Conservation (phyloP, 2,797 vertebrate species). For the Dryobates pubescens region DNA sequence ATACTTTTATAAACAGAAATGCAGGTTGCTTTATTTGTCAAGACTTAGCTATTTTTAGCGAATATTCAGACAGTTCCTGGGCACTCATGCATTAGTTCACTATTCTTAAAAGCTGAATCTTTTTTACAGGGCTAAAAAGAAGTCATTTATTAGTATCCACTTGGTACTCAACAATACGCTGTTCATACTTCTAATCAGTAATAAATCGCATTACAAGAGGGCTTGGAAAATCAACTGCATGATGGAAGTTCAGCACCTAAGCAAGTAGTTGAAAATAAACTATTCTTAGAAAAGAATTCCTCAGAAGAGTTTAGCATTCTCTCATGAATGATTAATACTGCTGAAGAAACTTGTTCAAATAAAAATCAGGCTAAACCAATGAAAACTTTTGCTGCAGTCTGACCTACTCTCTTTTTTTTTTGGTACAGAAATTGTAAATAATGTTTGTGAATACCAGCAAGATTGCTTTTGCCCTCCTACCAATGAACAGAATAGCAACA, state of each 20-base stretch:
- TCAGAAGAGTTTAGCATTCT: slow-evolving; percentile 7
- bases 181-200: neutral
- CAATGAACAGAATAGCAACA: slow-evolving; percentile 23
- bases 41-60: neutral
- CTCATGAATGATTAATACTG: slow-evolving; percentile 39
- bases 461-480: slow-evolving; percentile 37
- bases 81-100: neutral
- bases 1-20: slow-evolving; percentile 23
- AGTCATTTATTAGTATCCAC: neutral
- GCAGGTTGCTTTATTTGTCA: neutral
- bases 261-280: neutral
- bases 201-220: neutral
- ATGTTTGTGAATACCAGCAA: slow-evolving; percentile 28
- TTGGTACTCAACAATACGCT: neutral
- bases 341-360: neutral
- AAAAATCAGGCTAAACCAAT: slow-evolving; percentile 16
- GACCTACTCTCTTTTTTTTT: slow-evolving; percentile 2
- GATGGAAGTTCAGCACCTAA: neutral
- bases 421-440: slow-evolving; percentile 45
- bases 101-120: neutral
- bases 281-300: neutral
- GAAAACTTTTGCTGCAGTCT: neutral
- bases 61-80: neutral
- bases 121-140: neutral
- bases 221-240: neutral